Evolutionary conservation across 2,888 invertebrate genomes (phyloP), one percentile per base, ranked within the genome.

Genomic region (Melitaea athalia): DNA sequence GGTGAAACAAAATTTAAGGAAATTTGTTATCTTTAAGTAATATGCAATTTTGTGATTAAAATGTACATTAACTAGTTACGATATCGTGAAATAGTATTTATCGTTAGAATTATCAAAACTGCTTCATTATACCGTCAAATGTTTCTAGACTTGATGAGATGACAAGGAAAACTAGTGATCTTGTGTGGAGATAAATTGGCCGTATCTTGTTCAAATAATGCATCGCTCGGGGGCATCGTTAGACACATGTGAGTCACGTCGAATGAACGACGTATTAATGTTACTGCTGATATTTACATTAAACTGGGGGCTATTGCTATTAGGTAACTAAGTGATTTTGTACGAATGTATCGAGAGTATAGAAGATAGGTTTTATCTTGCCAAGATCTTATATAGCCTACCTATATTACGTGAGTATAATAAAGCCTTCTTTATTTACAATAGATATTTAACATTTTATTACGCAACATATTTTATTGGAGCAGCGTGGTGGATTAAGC

Each of bases 161-260:
- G 70, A 70, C 70, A 70, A 70, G 70, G 70, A 68, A 70, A 70
- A 65, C 70, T 68, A 68, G 68, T 70, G 68, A 59, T 70, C 64
- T 68, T 59, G 70, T 65, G 52, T 63, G n/a, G 31, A 62, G 59
- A 68, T 70, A 65, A 70, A 68, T 68, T 65, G 68, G 64, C 57
- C 55, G 64, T 59, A 64, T 70, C 70, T 70, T 65, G 62, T 59
- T 63, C 68, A 70, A 70, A 70, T 70, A 70, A 70, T 59, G 59
- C 68, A 70, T 63, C 53, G 69, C 69, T 49, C 31, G 38, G 62
- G 62, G 70, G 62, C 70, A 52, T 68, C 64, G 68, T 70, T 68
- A 70, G 24, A 55, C 55, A 57, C 47, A 55, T 62, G 45, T 62
- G 65, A 65, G 53, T 65, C 65, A 65, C 52, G 53, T 57, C 38